A percentile compares a stretch with the other conserved stretches of the same genome.
phyloP scores from a whole-genome alignment of 2,113 vertebrate species.

The Nothoprocta pentlandii region DNA sequence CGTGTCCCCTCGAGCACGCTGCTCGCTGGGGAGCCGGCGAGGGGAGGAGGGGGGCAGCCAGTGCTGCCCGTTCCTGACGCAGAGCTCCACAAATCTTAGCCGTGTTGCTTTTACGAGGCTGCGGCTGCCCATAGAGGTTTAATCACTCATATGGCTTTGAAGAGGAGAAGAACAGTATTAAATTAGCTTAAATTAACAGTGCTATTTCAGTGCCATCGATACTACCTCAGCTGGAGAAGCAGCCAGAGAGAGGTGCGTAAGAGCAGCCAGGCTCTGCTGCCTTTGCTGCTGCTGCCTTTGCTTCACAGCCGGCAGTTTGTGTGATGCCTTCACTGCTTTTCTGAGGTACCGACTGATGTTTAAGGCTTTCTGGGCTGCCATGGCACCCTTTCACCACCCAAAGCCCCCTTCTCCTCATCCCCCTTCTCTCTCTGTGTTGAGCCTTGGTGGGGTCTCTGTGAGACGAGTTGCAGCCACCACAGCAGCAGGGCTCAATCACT shows the following conservation, averaged over 20 bases:
- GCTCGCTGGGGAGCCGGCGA: rapidly evolving
- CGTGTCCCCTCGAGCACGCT: rapidly evolving
- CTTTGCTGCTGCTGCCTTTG: background rate
- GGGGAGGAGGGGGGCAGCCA: background rate
- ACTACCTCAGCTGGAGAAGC: background rate
- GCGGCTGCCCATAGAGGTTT: background rate
- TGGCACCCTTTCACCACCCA: background rate
- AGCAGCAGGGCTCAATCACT: background rate
- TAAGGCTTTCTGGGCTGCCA: background rate
- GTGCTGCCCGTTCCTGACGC: background rate
- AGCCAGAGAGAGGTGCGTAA: background rate
- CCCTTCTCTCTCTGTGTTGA: background rate
- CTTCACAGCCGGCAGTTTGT: background rate
- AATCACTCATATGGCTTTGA: background rate
- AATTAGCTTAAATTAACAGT: background rate
- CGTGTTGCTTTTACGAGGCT: background rate
- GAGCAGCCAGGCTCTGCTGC: rapidly evolving
- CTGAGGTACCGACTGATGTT: background rate
- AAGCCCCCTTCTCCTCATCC: background rate
- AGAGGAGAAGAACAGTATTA: background rate
- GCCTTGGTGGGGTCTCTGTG: background rate
- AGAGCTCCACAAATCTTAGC: background rate
- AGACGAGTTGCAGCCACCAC: background rate
- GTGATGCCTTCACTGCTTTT: background rate
- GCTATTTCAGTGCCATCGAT: background rate